Base-by-base conservation (phyloP, 2,797 vertebrate species). In the Clarias fuscus region DNA sequence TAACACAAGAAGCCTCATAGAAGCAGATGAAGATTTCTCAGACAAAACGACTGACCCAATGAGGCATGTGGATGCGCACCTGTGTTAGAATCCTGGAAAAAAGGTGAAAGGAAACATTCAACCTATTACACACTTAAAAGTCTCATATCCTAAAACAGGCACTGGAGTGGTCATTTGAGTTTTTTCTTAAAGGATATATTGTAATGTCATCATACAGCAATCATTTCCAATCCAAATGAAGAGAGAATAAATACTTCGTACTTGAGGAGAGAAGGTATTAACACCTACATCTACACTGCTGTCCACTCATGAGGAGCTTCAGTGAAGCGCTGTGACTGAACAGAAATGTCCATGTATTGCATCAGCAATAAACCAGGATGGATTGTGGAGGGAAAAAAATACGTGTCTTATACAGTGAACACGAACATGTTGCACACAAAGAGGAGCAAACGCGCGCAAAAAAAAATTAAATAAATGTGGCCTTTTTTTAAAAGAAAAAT, bases 1-100 rank as follows among this genome's bases (percentile, higher is more conserved):
- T 15, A 40, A 18, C 59, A 72, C 4, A 24, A 78, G 27, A 59
- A 59, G 10, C 3, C 40, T 15, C 8, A 22, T 14, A 33, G 27
- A 37, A 70, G 67, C 27, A 71, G 30, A 83, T 40, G 30, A 70
- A 24, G 5, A 71, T 71, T n/a, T 83, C 81, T 58, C 65, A 68
- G 58, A 40, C 33, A 79, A 17, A 30, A 62, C 64, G 7, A 40
- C 59, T 43, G 59, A 43, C 33, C 22, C 33, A 43, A 1, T 43
- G 59, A 8, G 33, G 59, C 59, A 62, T 40, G 73, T 30, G 48
- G 22, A 15, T 68, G 40, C 5, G 0, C 14, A 64, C 2, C 22
- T n/a, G 79, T 18, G 20, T 33, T 24, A 2, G 58, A 20, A 81
- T 53, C 37, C 33, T 30, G 58, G 40, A 64, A 13, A 73, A 6